Evolutionary conservation across 2,888 invertebrate genomes (phyloP).

Genomic region (Drosophila mettleri): DNA sequence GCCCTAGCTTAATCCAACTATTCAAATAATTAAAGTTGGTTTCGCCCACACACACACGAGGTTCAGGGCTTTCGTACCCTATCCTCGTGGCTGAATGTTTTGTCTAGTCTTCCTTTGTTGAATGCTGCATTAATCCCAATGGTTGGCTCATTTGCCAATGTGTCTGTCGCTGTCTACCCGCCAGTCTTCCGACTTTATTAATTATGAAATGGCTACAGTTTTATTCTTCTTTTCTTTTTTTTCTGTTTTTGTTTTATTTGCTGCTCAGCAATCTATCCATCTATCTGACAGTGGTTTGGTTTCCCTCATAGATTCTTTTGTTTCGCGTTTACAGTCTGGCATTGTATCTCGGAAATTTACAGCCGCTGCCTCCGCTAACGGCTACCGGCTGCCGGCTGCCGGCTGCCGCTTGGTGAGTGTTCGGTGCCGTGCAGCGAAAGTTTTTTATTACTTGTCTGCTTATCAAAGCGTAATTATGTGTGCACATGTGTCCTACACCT

Average conservation of each 20-base stretch:
- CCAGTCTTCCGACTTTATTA: constrained; percentile 56
- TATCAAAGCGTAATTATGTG: constrained; percentile 78
- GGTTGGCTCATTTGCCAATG: constrained; percentile 69
- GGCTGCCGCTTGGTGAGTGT: background rate
- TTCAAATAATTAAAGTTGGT: constrained; percentile 2
- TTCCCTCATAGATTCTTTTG: constrained; percentile 71
- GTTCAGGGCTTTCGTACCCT: constrained; percentile 38
- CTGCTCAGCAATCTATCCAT: constrained; percentile 57
- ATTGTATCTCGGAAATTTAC: constrained; percentile 45
- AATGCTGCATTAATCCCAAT: constrained; percentile 71
- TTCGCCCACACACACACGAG: constrained; percentile 6
- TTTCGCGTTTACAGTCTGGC: constrained; percentile 65
- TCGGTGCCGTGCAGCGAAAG: constrained; percentile 26
- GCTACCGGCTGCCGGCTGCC: background rate
- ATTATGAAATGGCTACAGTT: constrained; percentile 73
- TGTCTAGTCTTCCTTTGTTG: constrained; percentile 57
- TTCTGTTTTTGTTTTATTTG: constrained; percentile 16
- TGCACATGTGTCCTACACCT: constrained; percentile 52
- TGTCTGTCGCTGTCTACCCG: constrained; percentile 35
- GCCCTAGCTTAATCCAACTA: background rate
- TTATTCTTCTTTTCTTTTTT: constrained; percentile 29
- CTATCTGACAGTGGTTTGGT: constrained; percentile 44
- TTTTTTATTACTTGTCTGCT: constrained; percentile 73
- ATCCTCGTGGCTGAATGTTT: constrained; percentile 18
- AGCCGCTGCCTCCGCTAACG: background rate